Evolutionary conservation across 2,888 invertebrate species (phyloP).

Genomic region (Arenicola marina): DNA sequence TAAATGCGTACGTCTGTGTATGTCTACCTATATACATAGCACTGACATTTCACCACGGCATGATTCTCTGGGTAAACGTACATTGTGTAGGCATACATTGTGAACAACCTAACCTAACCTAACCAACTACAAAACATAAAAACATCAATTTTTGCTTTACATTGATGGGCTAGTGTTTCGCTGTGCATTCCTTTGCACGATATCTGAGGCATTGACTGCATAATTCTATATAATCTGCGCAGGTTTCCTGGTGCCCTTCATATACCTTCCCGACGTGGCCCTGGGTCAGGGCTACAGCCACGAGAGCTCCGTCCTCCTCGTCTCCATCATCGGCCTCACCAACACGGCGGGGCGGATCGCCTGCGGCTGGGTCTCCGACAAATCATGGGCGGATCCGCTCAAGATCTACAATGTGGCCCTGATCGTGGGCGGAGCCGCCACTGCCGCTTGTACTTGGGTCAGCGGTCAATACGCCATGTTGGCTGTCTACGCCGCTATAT

Average conservation of each 20-base stretch:
- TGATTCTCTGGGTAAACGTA: too few species aligned
- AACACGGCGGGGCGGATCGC: slow-evolving; percentile 91
- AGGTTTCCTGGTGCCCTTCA: slow-evolving; percentile 87
- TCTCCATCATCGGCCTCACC: slow-evolving; percentile 86
- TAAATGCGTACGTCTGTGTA: too few species aligned
- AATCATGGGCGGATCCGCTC: slow-evolving; percentile 25
- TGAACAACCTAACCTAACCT: too few species aligned
- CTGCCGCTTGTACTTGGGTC: slow-evolving; percentile 74
- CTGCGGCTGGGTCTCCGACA: slow-evolving; percentile 63
- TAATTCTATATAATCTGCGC: slow-evolving; percentile 28
- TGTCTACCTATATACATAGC: too few species aligned
- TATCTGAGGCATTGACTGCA: too few species aligned
- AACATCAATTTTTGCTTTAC: too few species aligned
- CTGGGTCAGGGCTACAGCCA: slow-evolving; percentile 37
- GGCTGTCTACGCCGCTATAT: slow-evolving; percentile 79
- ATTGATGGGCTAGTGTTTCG: too few species aligned
- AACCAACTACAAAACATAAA: too few species aligned
- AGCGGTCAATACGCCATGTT: slow-evolving; percentile 69
- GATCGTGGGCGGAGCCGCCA: slow-evolving; percentile 86
- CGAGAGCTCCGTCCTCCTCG: slow-evolving; percentile 69
- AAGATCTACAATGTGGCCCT: slow-evolving; percentile 84
- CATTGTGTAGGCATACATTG: too few species aligned
- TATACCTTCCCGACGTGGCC: slow-evolving; percentile 78
- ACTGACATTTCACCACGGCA: too few species aligned
- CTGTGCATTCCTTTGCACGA: too few species aligned